Evolutionary conservation across 2,797 vertebrate genomes (phyloP).

Genomic region (Paguma larvata): DNA sequence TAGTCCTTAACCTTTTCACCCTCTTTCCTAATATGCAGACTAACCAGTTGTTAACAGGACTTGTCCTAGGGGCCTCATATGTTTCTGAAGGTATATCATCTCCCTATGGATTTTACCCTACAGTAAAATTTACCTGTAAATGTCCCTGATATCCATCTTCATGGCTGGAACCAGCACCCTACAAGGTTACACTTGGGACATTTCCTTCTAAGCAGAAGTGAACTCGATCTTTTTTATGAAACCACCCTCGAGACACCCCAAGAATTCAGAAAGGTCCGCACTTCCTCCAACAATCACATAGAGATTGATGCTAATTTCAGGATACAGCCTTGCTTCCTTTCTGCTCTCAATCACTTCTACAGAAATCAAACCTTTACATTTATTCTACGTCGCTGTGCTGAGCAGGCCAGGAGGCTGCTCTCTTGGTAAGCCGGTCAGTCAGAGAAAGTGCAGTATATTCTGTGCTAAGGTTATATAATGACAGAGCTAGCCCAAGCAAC

Average conservation of each 20-base stretch:
- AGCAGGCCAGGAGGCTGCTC: neutral
- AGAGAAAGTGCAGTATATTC: neutral
- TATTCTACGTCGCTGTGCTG: neutral
- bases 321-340: conserved; percentile 60
- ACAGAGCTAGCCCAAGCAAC: conserved; percentile 8
- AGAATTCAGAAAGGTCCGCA: conserved; percentile 31
- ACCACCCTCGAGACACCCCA: conserved; percentile 20
- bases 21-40: conserved; percentile 20
- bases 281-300: conserved; percentile 48
- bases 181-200: conserved; percentile 32
- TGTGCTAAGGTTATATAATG: conserved; percentile 74
- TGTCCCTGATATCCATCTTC: conserved; percentile 48
- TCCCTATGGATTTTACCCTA: conserved; percentile 19
- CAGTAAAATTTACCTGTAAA: conserved; percentile 23
- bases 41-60: conserved; percentile 57
- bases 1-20: conserved; percentile 44
- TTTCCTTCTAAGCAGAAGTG: conserved; percentile 32
- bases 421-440: conserved; percentile 3
- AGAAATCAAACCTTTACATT: neutral
- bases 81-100: conserved; percentile 42
- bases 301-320: conserved; percentile 36
- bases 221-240: conserved; percentile 42
- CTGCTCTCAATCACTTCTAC: conserved; percentile 8
- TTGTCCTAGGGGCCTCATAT: neutral
- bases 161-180: conserved; percentile 24